phyloP scores from a whole-genome alignment of 2,888 invertebrate genomes.

The Melangyna quadrimaculata region DNA sequence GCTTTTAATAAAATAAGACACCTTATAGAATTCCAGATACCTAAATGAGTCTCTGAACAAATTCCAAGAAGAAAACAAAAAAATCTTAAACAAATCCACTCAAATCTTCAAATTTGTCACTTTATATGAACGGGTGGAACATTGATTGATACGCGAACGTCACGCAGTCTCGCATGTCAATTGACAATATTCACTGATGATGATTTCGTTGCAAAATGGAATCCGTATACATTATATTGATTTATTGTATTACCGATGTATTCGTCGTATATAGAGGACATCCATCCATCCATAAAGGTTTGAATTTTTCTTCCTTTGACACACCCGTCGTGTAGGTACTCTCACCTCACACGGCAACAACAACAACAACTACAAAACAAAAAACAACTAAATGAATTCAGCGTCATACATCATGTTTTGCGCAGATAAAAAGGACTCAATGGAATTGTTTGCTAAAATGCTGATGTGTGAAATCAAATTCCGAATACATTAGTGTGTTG shows the following conservation, averaged over 20 bases:
- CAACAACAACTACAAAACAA: too few relatives aligned
- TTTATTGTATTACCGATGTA: neutral
- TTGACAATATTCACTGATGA: conserved; percentile 43
- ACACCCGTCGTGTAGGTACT: too few relatives aligned
- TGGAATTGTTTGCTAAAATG: conserved; percentile 54
- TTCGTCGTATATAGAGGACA: neutral
- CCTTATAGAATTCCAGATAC: too few relatives aligned
- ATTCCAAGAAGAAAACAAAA: neutral
- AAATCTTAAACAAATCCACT: conserved; percentile 31
- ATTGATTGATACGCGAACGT: conserved; percentile 74
- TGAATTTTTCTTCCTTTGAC: conserved; percentile 16
- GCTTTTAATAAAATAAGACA: too few relatives aligned
- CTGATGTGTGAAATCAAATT: conserved; percentile 15
- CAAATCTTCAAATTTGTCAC: conserved; percentile 72
- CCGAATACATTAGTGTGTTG: conserved; percentile 9
- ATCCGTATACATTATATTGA: too few relatives aligned
- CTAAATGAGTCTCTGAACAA: too few relatives aligned
- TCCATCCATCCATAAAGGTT: neutral
- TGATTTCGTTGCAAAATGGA: conserved; percentile 30
- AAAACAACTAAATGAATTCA: conserved; percentile 45
- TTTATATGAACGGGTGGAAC: conserved; percentile 59
- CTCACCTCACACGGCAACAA: neutral
- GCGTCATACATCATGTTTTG: conserved; percentile 67
- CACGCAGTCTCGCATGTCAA: conserved; percentile 74
- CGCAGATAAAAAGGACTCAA: conserved; percentile 66